These are phyloP conservation scores for Pheosia tremula DNA, from an alignment of 2,888 invertebrate species.

Conservation along the genomic window DNA sequence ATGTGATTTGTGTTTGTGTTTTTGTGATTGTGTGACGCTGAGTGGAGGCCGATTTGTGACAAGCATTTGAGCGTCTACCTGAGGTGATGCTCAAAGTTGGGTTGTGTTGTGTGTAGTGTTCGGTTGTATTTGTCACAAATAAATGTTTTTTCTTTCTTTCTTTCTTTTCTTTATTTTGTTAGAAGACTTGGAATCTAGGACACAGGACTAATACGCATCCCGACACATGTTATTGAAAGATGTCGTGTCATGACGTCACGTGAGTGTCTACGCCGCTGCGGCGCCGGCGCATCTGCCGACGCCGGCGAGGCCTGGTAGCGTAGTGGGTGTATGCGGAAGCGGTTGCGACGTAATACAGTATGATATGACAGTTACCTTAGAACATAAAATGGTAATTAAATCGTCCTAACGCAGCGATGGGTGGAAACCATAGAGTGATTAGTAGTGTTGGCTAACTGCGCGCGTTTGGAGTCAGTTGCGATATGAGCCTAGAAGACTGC, in stretches of 20 bases:
- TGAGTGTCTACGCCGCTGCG: background rate
- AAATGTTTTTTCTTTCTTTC: no score
- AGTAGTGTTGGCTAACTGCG: slow-evolving; percentile 39
- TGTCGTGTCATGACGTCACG: background rate
- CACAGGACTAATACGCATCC: no score
- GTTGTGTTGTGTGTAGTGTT: no score
- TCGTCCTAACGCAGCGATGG: slow-evolving; percentile 87
- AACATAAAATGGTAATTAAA: slow-evolving; percentile 90
- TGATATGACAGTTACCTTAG: slow-evolving; percentile 86
- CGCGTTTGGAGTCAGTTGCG: background rate
- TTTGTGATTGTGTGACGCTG: no score
- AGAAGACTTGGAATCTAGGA: no score
- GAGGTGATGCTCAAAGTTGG: no score
- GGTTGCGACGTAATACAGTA: slow-evolving; percentile 57
- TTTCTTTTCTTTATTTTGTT: no score
- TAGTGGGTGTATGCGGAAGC: slow-evolving; percentile 59
- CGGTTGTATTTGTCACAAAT: no score
- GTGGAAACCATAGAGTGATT: slow-evolving; percentile 66
- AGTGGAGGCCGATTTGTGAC: no score
- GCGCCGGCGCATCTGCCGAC: slow-evolving; percentile 10
- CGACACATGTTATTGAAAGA: no score
- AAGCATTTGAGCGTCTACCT: no score
- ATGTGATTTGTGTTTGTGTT: no score
- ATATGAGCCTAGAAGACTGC: background rate
- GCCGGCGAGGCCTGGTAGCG: slow-evolving; percentile 32